A percentile compares a stretch with the other conserved stretches of the same genome.
Evolutionary conservation across 2,113 vertebrate species (phyloP).

Genomic region (Bos taurus): ARS-UCD2.0 NC_037336.1:42148001-42148500

Average conservation of each 20-base stretch:
- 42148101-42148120: background rate
- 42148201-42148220: background rate
- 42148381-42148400: background rate
- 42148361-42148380: background rate
- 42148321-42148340: background rate
- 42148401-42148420: background rate
- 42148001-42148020: background rate
- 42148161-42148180: background rate
- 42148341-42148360: background rate
- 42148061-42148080: background rate
- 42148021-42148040: background rate
- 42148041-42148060: background rate
- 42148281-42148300: background rate
- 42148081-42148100: background rate
- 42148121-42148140: background rate
- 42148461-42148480: background rate
- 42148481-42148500: background rate
- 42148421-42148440: background rate
- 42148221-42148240: background rate
- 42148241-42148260: background rate
- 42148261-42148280: background rate
- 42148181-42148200: background rate
- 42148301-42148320: background rate
- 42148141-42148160: background rate
- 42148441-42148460: background rate